A percentile compares a stretch with the other conserved stretches of the same genome.
Conservation (phyloP, 2,888 invertebrate genomes). For the Idaea biselata region DNA sequence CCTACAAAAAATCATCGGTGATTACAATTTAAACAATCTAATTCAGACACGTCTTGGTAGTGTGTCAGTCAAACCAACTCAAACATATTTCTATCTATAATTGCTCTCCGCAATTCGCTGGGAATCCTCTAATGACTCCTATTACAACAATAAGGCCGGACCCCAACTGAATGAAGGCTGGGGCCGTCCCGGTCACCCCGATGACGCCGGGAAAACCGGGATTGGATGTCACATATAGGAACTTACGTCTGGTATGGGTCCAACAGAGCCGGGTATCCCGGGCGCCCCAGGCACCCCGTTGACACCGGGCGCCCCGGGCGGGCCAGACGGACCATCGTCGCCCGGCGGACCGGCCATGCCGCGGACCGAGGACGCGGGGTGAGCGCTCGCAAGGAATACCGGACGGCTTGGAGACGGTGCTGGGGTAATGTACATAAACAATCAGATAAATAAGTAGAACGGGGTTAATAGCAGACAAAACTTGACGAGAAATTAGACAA, state of each 20-base stretch:
- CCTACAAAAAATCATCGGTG: constrained; percentile 48
- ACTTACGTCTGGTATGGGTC: constrained; percentile 85
- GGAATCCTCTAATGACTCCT: too few species aligned
- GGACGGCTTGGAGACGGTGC: constrained; percentile 36
- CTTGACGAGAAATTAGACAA: too few species aligned
- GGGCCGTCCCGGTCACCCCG: too few species aligned
- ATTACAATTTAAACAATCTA: background rate
- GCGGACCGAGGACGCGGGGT: constrained; percentile 54
- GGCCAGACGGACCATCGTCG: constrained; percentile 80
- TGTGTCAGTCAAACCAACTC: background rate
- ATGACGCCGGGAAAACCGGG: too few species aligned
- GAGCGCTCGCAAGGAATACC: constrained; percentile 31
- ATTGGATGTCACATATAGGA: too few species aligned
- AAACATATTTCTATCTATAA: too few species aligned
- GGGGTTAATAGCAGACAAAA: too few species aligned
- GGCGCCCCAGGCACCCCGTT: constrained; percentile 84
- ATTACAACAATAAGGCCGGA: too few species aligned
- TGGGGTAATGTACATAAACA: background rate
- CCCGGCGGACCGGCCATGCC: constrained; percentile 79
- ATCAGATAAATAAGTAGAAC: too few species aligned
- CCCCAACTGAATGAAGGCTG: too few species aligned
- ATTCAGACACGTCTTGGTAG: background rate
- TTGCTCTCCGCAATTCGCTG: too few species aligned
- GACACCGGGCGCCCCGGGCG: constrained; percentile 81
- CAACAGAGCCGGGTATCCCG: constrained; percentile 85